A percentile compares a stretch with the other conserved stretches of the same genome.
These are phyloP conservation scores for Drosophila triauraria DNA, from an alignment of 1,140 invertebrate genomes.

Conservation along the genomic window DNA sequence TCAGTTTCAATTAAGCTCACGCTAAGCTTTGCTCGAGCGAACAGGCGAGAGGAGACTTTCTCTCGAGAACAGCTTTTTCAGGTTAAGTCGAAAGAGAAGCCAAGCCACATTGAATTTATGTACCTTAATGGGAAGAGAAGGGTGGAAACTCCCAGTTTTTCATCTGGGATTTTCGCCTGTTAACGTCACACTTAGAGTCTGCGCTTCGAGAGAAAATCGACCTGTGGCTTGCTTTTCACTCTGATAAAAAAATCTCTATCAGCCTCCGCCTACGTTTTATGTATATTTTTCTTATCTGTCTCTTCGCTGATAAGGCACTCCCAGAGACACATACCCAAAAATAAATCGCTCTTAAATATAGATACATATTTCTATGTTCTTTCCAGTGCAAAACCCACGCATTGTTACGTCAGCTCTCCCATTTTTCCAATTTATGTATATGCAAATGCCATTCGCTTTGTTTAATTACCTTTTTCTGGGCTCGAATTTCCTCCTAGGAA, in stretches of 20 bases:
- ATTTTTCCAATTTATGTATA: conserved; percentile 12
- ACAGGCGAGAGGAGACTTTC: conserved; percentile 21
- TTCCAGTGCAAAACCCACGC: conserved; percentile 23
- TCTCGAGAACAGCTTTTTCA: conserved; percentile 20
- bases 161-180: conserved; percentile 12
- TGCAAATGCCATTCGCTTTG: background rate
- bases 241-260: conserved; percentile 27
- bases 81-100: conserved; percentile 27
- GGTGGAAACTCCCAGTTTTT: conserved; percentile 6
- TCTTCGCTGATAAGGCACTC: conserved; percentile 19
- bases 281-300: conserved; percentile 17
- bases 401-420: conserved; percentile 62
- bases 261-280: background rate
- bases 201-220: conserved; percentile 7
- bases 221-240: conserved; percentile 18
- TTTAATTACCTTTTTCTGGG: conserved; percentile 52
- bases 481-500: conserved; percentile 30
- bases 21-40: conserved; percentile 17
- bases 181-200: conserved; percentile 35
- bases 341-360: conserved; percentile 1
- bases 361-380: conserved; percentile 16
- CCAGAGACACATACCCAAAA: background rate
- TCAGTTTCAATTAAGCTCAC: conserved; percentile 60
- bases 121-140: background rate
- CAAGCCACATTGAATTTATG: conserved; percentile 10